Base-by-base conservation (phyloP, 2,113 vertebrate species). In the Pituophis catenifer region DNA sequence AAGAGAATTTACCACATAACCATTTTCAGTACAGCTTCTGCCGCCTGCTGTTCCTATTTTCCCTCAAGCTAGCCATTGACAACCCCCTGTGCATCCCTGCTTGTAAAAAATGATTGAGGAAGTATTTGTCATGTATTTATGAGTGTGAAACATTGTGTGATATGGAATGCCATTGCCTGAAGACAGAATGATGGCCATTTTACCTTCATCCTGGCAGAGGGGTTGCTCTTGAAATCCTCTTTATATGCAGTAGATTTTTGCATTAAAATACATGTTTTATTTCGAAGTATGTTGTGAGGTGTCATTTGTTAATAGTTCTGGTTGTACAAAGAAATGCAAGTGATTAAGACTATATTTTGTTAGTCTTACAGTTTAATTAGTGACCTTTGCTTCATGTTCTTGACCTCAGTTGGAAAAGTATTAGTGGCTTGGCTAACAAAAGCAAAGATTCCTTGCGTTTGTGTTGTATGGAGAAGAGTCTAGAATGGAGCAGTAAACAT, bases 81-180 rank as follows among this genome's bases (percentile, higher is more conserved):
- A 98, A 98, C 98, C 98, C 98, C 98, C 98, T 98, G 98, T 99
- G 98, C 99, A 99, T 99, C 98, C 98, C 98, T 98, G 98, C 99
- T 99, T 98, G 97, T 99, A 99, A 99, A 99, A 99, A 98, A 99
- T 99, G 98, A 99, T 99, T 99, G 99, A 99, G 99, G 98, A 99
- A 98, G 98, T 99, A 98, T 99, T 99, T 99, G 98, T 99, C 99
- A 98, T 99, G 98, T 99, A 98, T 99, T 99, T 99, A 99, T 99
- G 98, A 99, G 98, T 98, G 97, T 98, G 98, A 98, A 98, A 98
- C 98, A 98, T 98, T 98, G 98, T 99, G 98, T 98, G 98, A 99
- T 98, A 97, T 98, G 98, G 98, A 98, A 98, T 98, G 98, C 98
- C 98, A 98, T 99, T 98, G 98, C 98, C 97, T 98, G 98, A 98